Evolutionary conservation across 2,888 invertebrate genomes (phyloP).

Genomic region (Cactoblastis cactorum): DNA sequence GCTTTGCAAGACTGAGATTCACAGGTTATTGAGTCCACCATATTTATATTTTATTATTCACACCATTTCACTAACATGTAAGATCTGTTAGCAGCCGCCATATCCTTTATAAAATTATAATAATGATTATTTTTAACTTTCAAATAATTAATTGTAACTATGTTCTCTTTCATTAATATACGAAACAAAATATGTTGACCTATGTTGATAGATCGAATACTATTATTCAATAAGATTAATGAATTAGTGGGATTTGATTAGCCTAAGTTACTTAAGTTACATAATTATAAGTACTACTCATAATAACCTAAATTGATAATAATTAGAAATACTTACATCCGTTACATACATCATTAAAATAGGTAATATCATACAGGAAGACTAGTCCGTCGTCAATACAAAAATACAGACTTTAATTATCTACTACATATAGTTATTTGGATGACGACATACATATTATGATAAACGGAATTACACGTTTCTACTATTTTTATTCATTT

Average conservation of each 20-base stretch:
- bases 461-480: too few relatives aligned
- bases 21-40: not conserved
- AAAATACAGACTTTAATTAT: not conserved
- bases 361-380: not conserved
- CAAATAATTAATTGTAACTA: too few relatives aligned
- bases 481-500: too few relatives aligned
- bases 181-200: not conserved
- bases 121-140: not conserved
- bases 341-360: too few relatives aligned
- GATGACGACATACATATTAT: too few relatives aligned
- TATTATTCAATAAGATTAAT: too few relatives aligned
- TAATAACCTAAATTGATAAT: not conserved
- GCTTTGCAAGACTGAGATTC: not conserved
- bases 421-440: not conserved
- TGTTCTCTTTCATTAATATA: too few relatives aligned
- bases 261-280: not conserved
- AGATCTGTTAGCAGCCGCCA: too few relatives aligned
- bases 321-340: not conserved
- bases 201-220: too few relatives aligned
- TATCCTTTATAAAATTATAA: too few relatives aligned
- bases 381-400: not conserved
- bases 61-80: too few relatives aligned
- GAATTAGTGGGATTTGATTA: not conserved
- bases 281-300: not conserved
- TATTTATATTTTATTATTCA: too few relatives aligned